Conservation (phyloP, 2,113 vertebrate genomes). For the Pteronura brasiliensis region DNA sequence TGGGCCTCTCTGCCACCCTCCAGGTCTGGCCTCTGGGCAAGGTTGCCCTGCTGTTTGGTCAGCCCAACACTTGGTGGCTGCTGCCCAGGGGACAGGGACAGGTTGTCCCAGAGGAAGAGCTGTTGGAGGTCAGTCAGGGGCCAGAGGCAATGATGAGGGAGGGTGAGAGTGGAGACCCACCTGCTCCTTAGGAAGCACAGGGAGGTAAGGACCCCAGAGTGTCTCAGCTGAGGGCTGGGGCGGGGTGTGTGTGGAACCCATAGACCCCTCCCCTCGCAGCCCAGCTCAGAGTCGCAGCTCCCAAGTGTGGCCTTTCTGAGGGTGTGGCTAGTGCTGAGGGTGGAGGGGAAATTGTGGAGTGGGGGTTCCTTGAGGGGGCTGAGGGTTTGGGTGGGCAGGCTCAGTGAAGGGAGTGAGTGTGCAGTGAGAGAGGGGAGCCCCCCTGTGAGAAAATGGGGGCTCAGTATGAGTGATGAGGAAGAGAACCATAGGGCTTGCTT, state of each 20-base stretch:
- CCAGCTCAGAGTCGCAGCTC: not conserved
- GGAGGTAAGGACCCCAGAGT: not conserved
- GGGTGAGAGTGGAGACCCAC: not conserved
- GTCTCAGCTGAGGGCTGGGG: not conserved
- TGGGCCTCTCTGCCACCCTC: not conserved
- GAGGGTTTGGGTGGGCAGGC: not conserved
- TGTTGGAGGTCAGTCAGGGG: not conserved
- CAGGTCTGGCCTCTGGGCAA: not conserved
- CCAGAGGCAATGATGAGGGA: not conserved
- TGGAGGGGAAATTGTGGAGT: not conserved
- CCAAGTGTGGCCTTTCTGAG: not conserved
- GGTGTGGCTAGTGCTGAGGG: not conserved
- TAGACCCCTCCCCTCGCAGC: not conserved
- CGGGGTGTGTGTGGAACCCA: not conserved
- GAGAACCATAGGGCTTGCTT: not conserved
- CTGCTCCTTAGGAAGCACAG: not conserved
- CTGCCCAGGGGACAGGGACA: not conserved
- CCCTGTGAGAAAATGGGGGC: not conserved
- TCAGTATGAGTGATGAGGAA: not conserved
- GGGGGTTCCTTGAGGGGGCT: not conserved
- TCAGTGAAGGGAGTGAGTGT: not conserved
- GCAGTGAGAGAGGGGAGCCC: not conserved
- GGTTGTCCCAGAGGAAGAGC: not conserved
- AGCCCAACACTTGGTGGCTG: not conserved
- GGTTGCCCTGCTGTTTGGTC: not conserved